Evolutionary conservation across 2,113 vertebrate genomes (phyloP), one percentile per base, ranked within the genome.

Genomic region (Pollachius pollachius): DNA sequence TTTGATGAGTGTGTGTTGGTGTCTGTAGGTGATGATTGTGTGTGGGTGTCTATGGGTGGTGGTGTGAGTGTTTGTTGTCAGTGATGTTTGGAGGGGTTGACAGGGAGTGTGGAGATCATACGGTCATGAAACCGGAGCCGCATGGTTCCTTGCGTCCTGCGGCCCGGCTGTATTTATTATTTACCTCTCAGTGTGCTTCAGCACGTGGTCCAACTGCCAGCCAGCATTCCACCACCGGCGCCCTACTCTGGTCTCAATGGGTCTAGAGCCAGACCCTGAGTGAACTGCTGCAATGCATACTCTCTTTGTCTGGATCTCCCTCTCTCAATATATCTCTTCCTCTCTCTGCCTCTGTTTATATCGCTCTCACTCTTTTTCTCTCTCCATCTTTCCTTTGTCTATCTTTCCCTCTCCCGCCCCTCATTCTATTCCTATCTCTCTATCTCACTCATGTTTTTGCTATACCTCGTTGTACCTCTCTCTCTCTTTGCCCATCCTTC

Each of bases 101-200:
- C 62, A 68, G 62, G 41, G 11, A 13, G 41, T 34, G 12, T 27
- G 17, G 52, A 68, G 27, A 41, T 71, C 67, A 57, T 64, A 5
- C 25, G 23, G 66, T 69, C 60, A 71, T 60, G 59, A 69, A 65
- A 57, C 15, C 69, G 65, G 72, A 48, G n/a, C 41, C 58, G 30
- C 64, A 62, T 76, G 64, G 21, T 68, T 18, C 67, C 52, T 56
- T 25, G 13, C 41, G 17, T 63, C 67, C 37, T 58, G 48, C 71
- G 9, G 19, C 61, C 63, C 48, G 41, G n/a, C 68, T 71, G 62
- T 70, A 75, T 80, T 77, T 9, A 79, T 81, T 72, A 81, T 71
- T 78, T 27, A 72, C 27, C 41, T 59, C 65, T 61, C 41, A 13
- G 41, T 9, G 2, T 48, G 9, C 41, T 9, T 2, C 41, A 48